Evolutionary conservation across 2,797 vertebrate species (phyloP), one percentile per base, ranked within the genome.

Genomic region (Coracias cyanogaster): DNA sequence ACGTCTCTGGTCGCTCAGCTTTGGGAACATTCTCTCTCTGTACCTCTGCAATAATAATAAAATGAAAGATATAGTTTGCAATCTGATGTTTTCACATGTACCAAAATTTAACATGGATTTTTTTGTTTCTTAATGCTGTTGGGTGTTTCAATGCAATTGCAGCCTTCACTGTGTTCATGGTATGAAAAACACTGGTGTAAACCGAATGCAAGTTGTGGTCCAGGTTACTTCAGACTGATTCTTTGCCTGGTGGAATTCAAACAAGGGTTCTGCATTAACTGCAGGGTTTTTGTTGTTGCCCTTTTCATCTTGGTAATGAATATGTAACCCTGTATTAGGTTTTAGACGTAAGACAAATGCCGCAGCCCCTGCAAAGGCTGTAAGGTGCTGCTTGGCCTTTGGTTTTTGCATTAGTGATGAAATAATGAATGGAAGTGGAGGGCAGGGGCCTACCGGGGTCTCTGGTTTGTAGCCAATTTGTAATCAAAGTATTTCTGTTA

Each of bases 131-230:
- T 41, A 4, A 15, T 31, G 37, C 2, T 8, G 21, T 0, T 22
- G 29, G 10, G 31, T 22, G 28, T 54, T 64, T 25, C 0, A 0
- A 5, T 41, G 51, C 0, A 0, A 62, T 52, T 35, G 6, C 22
- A 55, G 28, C 4, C 1, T 4, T 16, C 12, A 2, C 22, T 7
- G n/a, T 35, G 25, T 46, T 62, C 5, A 1, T 16, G 29, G 19
- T 22, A 12, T 6, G 45, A 43, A 49, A 77, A 51, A 29, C 19
- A 4, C 3, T 12, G 25, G 21, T 77, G 74, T 71, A 51, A 81
- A 43, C 5, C 7, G 21, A 69, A 28, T 4, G 39, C 5, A 21
- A 12, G 21, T 54, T 46, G 26, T 28, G 48, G 26, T 46, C 18
- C 0, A 1, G 25, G 51, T 65, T 52, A 21, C 22, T 67, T 64